Evolutionary conservation across 2,888 invertebrate genomes (phyloP), one percentile per base, ranked within the genome.

Genomic region (Papilio elwesi): DNA sequence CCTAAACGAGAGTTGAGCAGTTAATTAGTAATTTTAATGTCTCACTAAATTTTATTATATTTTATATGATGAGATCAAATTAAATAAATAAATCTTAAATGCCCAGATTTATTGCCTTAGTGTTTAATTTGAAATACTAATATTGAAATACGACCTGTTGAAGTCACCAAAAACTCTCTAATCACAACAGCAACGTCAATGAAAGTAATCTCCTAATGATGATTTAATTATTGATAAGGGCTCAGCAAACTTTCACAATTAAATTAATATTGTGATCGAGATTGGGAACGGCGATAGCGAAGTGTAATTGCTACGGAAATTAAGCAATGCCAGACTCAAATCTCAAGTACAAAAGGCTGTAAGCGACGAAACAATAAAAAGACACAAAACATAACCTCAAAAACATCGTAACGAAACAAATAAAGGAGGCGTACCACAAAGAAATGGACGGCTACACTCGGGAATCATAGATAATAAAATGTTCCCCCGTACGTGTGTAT

Each of bases 391-490:
- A 59, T 65, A 59, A 69, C 69, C 69, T 59, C 59, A 48, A 73
- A 59, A 70, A 59, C 67, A 52, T 67, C 16, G 51, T 67, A 52
- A 66, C 68, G 52, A 59, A 16, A 63, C 68, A 74, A 77, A 76
- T 69, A 72, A 71, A 74, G 71, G 59, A 75, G 75, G 76, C 77
- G 77, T 74, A 70, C 72, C 74, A 78, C 82, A 82, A 83, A 80
- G 76, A 86, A 87, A 85, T 83, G 82, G 85, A 82, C 85, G 86
- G 87, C 82, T 84, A 78, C 79, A 77, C 79, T 75, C 78, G 75
- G 80, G 82, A 83, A 78, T 83, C 86, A 85, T 84, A 88, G 86
- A 90, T 89, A 91, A 91, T 90, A 83, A 89, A 89, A 85, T 83
- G 83, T 82, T 82, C 81, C 80, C 80, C 80, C 82, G 79, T 59